Evolutionary conservation across 2,888 invertebrate genomes (phyloP).

Genomic region (Nesidiocoris tenuis): DNA sequence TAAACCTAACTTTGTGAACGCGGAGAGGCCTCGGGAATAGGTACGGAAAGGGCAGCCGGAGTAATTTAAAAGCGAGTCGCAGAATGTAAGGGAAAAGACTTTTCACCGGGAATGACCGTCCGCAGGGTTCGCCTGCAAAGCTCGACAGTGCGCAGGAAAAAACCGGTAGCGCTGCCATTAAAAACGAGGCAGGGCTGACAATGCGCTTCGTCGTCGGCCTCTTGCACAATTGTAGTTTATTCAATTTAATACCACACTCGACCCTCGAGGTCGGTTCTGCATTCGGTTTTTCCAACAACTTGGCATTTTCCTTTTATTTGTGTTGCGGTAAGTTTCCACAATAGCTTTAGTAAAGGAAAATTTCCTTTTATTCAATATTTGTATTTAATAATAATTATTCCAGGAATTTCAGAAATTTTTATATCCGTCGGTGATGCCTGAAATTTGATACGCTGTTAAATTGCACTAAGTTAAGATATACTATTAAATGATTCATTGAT

Average conservation of each 20-base stretch:
- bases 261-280: not conserved
- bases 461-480: no score
- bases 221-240: constrained; percentile 37
- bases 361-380: no score
- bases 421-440: no score
- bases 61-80: not conserved
- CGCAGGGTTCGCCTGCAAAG: constrained; percentile 26
- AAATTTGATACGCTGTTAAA: no score
- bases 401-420: no score
- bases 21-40: not conserved
- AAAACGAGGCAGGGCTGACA: constrained; percentile 10
- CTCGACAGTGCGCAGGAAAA: constrained; percentile 18
- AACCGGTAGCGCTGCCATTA: constrained; percentile 27
- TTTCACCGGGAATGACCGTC: constrained; percentile 32
- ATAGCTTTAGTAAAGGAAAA: no score
- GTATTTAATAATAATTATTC: no score
- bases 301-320: no score
- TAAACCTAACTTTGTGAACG: no score
- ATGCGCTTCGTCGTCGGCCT: constrained; percentile 7
- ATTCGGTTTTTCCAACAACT: not conserved
- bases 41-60: constrained; percentile 1
- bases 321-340: no score
- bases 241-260: constrained; percentile 30
- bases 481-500: no score
- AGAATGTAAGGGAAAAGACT: constrained; percentile 5